phyloP scores from a whole-genome alignment of 2,797 vertebrate species.

The Pogonophryne albipinna region DNA sequence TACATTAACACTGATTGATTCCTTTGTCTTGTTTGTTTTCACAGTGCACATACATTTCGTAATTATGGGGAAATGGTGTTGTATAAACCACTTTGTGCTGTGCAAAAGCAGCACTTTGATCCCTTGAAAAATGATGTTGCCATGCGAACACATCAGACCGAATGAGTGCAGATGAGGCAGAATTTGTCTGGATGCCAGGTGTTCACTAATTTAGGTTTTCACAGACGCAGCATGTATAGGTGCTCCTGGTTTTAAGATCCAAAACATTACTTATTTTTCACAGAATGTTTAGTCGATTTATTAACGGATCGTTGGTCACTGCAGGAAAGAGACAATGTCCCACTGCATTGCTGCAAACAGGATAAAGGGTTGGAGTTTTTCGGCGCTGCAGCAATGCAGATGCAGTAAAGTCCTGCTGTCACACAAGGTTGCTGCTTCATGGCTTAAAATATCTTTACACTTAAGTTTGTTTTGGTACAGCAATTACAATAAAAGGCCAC shows the following conservation, averaged over 20 bases:
- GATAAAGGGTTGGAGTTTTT: conserved; percentile 47
- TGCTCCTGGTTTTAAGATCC: background rate
- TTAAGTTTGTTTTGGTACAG: background rate
- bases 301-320: conserved; percentile 10
- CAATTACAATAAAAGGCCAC: conserved; percentile 28
- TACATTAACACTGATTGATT: conserved; percentile 14
- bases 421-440: conserved; percentile 50
- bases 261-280: background rate
- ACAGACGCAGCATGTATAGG: conserved; percentile 7
- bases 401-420: conserved; percentile 59
- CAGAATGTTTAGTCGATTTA: conserved; percentile 1
- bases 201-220: conserved; percentile 30
- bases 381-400: conserved; percentile 65
- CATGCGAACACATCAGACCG: conserved; percentile 19
- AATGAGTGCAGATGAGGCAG: conserved; percentile 54
- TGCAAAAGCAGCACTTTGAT: conserved; percentile 24
- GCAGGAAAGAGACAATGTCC: conserved; percentile 33
- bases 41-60: conserved; percentile 6
- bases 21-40: conserved; percentile 33
- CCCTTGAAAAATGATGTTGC: conserved; percentile 22
- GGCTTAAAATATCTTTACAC: conserved; percentile 14
- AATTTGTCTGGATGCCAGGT: conserved; percentile 28
- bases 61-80: conserved; percentile 21
- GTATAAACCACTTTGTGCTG: conserved; percentile 7
- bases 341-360: conserved; percentile 76